Evolutionary conservation across 2,797 vertebrate species (phyloP).

Genomic region (Rhynchonycteris naso): DNA sequence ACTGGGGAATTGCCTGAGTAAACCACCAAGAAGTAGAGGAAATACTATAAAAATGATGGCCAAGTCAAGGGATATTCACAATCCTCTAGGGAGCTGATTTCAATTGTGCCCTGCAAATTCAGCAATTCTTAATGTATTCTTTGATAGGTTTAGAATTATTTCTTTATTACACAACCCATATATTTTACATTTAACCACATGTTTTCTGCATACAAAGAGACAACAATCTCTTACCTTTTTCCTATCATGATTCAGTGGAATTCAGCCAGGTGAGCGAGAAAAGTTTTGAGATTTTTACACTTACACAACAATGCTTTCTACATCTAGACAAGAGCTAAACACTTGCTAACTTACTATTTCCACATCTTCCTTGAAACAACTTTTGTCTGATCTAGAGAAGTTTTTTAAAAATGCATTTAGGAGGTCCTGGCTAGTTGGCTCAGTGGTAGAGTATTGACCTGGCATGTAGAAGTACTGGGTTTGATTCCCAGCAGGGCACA

Average conservation of each 20-base stretch:
- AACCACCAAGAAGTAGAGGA: conserved; percentile 55
- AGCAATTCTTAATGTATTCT: conserved; percentile 15
- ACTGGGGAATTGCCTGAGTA: conserved; percentile 32
- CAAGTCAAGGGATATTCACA: conserved; percentile 41
- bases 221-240: neutral
- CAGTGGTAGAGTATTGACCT: too few relatives aligned
- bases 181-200: conserved; percentile 50
- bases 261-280: neutral
- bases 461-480: too few relatives aligned
- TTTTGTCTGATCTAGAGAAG: neutral
- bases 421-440: too few relatives aligned
- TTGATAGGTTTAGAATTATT: conserved; percentile 63
- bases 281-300: neutral
- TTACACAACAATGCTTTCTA: neutral
- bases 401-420: conserved; percentile 1
- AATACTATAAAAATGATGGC: conserved; percentile 58
- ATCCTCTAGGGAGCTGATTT: conserved; percentile 12
- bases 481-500: too few relatives aligned
- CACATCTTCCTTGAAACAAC: neutral
- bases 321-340: neutral
- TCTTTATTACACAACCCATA: conserved; percentile 14
- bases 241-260: neutral
- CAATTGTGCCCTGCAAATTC: conserved; percentile 51
- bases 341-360: neutral
- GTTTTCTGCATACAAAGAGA: conserved; percentile 45